A percentile compares a stretch with the other conserved stretches of the same genome.
Conservation (phyloP, 2,113 vertebrate species). For the Hyperoodon ampullatus region DNA sequence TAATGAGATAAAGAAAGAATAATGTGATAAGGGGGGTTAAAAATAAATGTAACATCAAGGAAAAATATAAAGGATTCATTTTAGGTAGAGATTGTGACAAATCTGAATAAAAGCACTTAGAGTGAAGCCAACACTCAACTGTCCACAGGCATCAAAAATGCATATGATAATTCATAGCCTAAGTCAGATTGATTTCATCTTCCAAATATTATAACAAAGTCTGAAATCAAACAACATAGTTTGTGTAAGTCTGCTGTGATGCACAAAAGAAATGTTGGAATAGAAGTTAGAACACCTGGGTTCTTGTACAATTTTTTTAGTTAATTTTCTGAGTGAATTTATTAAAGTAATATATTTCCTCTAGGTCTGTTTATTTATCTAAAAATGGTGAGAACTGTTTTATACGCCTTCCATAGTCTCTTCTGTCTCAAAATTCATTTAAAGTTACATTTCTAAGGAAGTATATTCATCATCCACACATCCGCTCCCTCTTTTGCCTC, state of each 20-base stretch:
- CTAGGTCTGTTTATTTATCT: not conserved
- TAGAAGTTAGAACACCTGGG: not conserved
- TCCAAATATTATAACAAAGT: too few relatives aligned
- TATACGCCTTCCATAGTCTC: not conserved
- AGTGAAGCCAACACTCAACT: not conserved
- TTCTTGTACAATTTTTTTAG: not conserved
- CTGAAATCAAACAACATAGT: not conserved
- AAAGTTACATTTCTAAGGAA: not conserved
- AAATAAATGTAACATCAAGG: not conserved
- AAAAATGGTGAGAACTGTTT: not conserved
- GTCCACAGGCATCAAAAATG: not conserved
- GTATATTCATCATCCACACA: not conserved
- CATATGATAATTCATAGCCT: not conserved
- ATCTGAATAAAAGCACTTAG: not conserved
- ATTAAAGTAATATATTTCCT: not conserved
- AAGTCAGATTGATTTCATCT: too few relatives aligned
- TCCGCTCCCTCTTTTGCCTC: too few relatives aligned
- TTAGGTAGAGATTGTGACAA: not conserved
- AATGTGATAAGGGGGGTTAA: not conserved
- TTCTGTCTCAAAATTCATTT: not conserved
- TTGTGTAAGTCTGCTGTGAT: not conserved
- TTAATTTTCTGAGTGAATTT: not conserved
- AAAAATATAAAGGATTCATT: not conserved
- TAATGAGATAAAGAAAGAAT: not conserved
- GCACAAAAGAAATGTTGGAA: not conserved